These are phyloP conservation scores for Hololepta plana DNA, from an alignment of 2,888 invertebrate species.

Conservation along the genomic window DNA sequence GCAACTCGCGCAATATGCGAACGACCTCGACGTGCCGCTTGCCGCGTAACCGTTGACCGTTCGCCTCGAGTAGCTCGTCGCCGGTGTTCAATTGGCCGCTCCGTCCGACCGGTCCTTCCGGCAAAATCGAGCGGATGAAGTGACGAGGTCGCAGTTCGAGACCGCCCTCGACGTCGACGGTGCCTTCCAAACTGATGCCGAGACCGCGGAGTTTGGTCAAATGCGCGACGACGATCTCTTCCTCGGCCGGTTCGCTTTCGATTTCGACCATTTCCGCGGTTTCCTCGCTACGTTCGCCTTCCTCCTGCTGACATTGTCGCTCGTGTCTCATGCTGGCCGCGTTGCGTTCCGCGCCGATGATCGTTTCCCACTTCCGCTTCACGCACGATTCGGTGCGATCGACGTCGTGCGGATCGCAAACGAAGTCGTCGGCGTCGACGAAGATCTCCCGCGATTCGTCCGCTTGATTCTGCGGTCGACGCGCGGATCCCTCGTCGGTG, in stretches of 20 bases:
- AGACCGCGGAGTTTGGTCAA: slow-evolving; percentile 90
- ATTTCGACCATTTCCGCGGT: no score
- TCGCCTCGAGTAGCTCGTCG: slow-evolving; percentile 93
- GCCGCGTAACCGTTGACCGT: slow-evolving; percentile 79
- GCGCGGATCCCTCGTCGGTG: no score
- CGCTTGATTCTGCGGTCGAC: no score
- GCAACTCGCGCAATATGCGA: slow-evolving; percentile 82
- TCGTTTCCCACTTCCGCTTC: slow-evolving; percentile 59
- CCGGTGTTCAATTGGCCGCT: slow-evolving; percentile 83
- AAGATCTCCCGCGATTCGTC: slow-evolving; percentile 27
- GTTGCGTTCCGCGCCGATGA: slow-evolving; percentile 59
- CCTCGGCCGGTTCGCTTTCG: no score
- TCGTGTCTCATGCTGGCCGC: no score
- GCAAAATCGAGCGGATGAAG: slow-evolving; percentile 89
- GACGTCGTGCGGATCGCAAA: slow-evolving; percentile 25
- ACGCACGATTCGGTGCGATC: slow-evolving; percentile 42
- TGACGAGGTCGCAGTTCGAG: slow-evolving; percentile 96
- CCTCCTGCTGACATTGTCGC: no score
- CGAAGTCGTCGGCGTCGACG: slow-evolving; percentile 26
- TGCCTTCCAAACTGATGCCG: slow-evolving; percentile 95
- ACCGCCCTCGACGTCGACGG: slow-evolving; percentile 95
- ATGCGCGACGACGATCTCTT: slow-evolving; percentile 82
- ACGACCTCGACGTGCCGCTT: slow-evolving; percentile 95
- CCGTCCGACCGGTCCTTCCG: slow-evolving; percentile 90
- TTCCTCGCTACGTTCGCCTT: no score